phyloP scores from a whole-genome alignment of 2,797 vertebrate species.

The Cryptoprocta ferox region DNA sequence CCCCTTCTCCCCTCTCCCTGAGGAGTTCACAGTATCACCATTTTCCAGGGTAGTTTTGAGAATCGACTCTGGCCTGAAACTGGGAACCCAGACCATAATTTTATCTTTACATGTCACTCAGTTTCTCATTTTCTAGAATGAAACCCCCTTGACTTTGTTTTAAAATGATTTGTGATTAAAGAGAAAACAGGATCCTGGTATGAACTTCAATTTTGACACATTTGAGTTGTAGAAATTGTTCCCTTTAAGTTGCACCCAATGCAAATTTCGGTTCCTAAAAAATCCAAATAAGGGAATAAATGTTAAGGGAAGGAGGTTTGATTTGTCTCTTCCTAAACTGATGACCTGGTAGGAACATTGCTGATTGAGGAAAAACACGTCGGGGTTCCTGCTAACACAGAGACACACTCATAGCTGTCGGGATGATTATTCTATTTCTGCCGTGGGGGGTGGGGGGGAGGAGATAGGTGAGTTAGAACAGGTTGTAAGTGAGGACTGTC shows the following conservation, averaged over 20 bases:
- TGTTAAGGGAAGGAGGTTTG: conserved; percentile 42
- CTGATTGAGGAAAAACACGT: not conserved
- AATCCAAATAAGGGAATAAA: conserved; percentile 4
- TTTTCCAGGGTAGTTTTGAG: not conserved
- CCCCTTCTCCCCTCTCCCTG: too few relatives aligned
- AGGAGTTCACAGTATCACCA: not conserved
- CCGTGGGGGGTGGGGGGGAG: not conserved
- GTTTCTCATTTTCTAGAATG: not conserved
- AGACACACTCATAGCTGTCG: not conserved
- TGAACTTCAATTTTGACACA: not conserved
- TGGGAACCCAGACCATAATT: not conserved
- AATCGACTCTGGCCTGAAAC: not conserved
- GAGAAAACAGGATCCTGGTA: not conserved
- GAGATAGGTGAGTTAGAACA: not conserved
- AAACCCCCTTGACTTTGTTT: not conserved
- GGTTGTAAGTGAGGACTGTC: not conserved
- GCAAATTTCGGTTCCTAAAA: conserved; percentile 80
- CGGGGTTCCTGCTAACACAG: not conserved
- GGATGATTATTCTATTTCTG: not conserved
- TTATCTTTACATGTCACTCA: not conserved
- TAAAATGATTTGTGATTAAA: not conserved
- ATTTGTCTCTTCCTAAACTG: conserved; percentile 51
- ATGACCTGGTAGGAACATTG: conserved; percentile 58
- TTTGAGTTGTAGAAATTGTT: not conserved
- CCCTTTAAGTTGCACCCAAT: conserved; percentile 52